These are phyloP conservation scores for Hydrocynus forskahlii DNA, from an alignment of 2,797 vertebrate species.

Conservation along the genomic window DNA sequence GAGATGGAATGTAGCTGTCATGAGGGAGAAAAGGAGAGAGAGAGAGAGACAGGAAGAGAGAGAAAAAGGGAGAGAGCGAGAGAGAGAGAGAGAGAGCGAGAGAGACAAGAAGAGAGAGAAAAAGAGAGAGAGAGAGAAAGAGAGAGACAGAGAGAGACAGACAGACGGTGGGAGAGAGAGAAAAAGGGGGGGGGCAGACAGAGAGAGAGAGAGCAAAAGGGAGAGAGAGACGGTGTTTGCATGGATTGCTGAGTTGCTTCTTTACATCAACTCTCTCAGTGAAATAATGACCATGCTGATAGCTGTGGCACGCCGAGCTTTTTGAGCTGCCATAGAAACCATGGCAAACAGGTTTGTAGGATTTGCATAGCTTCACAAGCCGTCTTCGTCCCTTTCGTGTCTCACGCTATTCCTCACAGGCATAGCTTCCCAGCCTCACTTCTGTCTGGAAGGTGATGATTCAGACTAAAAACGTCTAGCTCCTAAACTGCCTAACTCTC, in stretches of 20 bases:
- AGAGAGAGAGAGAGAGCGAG: too few relatives aligned
- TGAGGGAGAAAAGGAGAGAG: background rate
- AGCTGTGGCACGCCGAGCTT: conserved; percentile 25
- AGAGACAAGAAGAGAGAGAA: too few relatives aligned
- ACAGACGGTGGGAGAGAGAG: too few relatives aligned
- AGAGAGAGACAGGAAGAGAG: too few relatives aligned
- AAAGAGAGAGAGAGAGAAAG: too few relatives aligned
- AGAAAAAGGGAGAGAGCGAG: too few relatives aligned
- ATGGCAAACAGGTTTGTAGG: conserved; percentile 11
- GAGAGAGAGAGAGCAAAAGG: background rate
- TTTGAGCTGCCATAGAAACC: conserved; percentile 25
- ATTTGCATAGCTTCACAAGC: conserved; percentile 38
- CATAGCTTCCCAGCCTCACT: conserved; percentile 9
- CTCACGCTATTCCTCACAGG: conserved; percentile 19
- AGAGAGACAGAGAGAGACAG: too few relatives aligned
- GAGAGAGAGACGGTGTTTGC: conserved; percentile 28
- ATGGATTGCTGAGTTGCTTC: conserved; percentile 15
- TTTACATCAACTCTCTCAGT: conserved; percentile 22
- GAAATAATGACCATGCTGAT: conserved; percentile 23
- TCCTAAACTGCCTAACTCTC: background rate
- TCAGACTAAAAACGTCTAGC: conserved; percentile 3
- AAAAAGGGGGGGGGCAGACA: too few relatives aligned
- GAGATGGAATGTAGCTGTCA: conserved; percentile 45
- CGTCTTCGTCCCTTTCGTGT: conserved; percentile 29
- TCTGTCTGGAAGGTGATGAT: conserved; percentile 20